Evolutionary conservation across 1,140 invertebrate species (phyloP).

Genomic region (Danaus plexippus): DNA sequence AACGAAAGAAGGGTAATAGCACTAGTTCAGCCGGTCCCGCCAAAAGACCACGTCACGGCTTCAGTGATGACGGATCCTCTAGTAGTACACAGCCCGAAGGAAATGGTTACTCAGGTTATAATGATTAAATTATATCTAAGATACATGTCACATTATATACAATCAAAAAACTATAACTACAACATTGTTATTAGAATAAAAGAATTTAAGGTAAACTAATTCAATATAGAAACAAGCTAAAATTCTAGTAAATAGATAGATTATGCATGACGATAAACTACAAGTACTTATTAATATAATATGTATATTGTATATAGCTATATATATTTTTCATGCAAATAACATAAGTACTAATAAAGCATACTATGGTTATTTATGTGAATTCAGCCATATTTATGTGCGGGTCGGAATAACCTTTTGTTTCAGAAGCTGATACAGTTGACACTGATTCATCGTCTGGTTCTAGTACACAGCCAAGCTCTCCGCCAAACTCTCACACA

Average conservation of each 20-base stretch:
- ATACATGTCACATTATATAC: no score
- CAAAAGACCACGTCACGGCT: conserved; percentile 48
- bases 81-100: conserved; percentile 64
- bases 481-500: conserved; percentile 33
- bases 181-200: no score
- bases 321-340: no score
- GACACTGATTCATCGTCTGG: conserved; percentile 57
- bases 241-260: no score
- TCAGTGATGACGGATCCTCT: conserved; percentile 65
- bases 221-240: no score
- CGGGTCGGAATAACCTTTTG: background rate
- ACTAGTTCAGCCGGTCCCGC: conserved; percentile 48
- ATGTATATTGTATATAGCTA: no score
- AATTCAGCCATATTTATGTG: no score
- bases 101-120: conserved; percentile 1
- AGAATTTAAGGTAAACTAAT: no score
- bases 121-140: no score
- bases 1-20: conserved; percentile 76
- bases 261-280: background rate
- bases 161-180: no score
- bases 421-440: conserved; percentile 44
- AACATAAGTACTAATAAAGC: no score
- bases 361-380: no score
- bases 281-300: background rate
- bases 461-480: conserved; percentile 36